These are phyloP conservation scores for Orius laevigatus DNA, from an alignment of 1,140 invertebrate genomes.

Conservation along the genomic window DNA sequence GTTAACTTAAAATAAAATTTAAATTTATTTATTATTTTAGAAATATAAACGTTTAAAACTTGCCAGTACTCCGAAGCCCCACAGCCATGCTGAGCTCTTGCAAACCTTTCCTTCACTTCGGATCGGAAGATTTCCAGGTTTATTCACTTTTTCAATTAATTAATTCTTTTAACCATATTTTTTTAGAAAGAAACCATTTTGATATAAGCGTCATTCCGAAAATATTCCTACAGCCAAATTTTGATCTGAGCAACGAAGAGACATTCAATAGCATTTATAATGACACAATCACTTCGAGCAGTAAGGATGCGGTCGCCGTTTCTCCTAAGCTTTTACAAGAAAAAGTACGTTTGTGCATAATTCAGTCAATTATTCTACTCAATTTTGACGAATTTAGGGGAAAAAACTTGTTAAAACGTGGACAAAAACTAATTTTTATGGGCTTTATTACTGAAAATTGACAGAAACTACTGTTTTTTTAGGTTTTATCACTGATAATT, in stretches of 20 bases:
- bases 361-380: no score
- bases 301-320: slow-evolving; percentile 11
- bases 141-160: slow-evolving; percentile 8
- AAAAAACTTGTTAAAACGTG: no score
- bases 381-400: no score
- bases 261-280: slow-evolving; percentile 63
- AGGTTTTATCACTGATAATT: no score
- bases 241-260: slow-evolving; percentile 63
- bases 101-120: slow-evolving; percentile 32
- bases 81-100: slow-evolving; percentile 29
- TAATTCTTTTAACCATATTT: slow-evolving; percentile 1
- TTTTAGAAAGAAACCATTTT: slow-evolving; percentile 24
- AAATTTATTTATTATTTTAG: slow-evolving; percentile 20
- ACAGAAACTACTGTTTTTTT: not conserved
- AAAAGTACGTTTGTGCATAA: slow-evolving; percentile 17
- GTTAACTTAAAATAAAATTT: slow-evolving; percentile 7
- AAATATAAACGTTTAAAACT: slow-evolving; percentile 32
- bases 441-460: not conserved
- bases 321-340: slow-evolving; percentile 21
- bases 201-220: slow-evolving; percentile 57
- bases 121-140: slow-evolving; percentile 30
- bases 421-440: not conserved
- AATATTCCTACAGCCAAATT: slow-evolving; percentile 69
- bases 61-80: slow-evolving; percentile 26
- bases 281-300: not conserved